Evolutionary conservation across 1,140 invertebrate species (phyloP).

Genomic region (Drosophila paulistorum): DNA sequence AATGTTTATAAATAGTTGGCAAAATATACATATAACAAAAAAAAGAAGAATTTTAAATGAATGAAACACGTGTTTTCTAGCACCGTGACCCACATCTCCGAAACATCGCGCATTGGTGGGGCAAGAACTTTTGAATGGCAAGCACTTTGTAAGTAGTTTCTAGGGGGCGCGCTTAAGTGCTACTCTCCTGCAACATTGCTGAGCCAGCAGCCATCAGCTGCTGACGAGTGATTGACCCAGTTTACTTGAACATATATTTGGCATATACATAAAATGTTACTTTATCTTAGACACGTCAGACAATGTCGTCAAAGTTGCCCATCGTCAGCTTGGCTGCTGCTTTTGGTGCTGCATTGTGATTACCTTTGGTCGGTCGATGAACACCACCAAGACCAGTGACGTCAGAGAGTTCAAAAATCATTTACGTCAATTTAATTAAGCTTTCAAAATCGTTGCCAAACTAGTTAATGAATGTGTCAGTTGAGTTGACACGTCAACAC

Average conservation of each 20-base stretch:
- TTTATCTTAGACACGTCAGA: constrained; percentile 40
- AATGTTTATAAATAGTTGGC: constrained; percentile 1
- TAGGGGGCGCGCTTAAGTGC: constrained; percentile 48
- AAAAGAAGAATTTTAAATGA: constrained; percentile 20
- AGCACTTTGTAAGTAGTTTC: constrained; percentile 45
- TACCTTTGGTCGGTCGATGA: neutral
- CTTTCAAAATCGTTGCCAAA: constrained; percentile 21
- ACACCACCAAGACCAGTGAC: constrained; percentile 16
- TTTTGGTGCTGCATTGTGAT: constrained; percentile 26
- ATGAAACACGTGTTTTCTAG: constrained; percentile 46
- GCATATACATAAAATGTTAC: neutral
- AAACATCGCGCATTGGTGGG: constrained; percentile 9
- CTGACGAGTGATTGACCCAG: constrained; percentile 63
- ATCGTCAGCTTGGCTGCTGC: constrained; percentile 17
- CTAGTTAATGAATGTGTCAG: constrained; percentile 58
- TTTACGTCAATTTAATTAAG: constrained; percentile 50
- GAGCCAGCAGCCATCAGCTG: constrained; percentile 13
- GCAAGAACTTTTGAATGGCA: constrained; percentile 21
- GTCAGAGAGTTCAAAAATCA: constrained; percentile 36
- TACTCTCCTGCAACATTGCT: constrained; percentile 32
- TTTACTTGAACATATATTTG: constrained; percentile 27
- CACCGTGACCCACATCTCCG: constrained; percentile 42
- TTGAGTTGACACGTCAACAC: constrained; percentile 25
- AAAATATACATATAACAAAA: constrained; percentile 40
- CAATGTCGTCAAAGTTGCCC: constrained; percentile 44